Evolutionary conservation across 2,113 vertebrate genomes (phyloP).

Genomic region (Echinops telfairi): DNA sequence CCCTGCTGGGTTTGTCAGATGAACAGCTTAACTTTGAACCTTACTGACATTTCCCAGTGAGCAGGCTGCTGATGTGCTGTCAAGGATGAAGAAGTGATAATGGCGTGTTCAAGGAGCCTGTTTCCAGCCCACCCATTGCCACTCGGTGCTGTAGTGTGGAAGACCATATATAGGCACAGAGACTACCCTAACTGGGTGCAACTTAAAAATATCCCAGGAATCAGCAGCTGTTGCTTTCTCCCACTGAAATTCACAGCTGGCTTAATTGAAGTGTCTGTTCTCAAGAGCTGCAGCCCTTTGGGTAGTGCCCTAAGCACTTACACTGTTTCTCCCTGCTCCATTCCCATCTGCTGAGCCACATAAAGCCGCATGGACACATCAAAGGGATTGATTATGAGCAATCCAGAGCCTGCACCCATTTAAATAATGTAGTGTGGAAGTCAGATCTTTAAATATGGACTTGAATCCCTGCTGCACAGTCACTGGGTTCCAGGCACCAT

Average conservation of each 20-base stretch:
- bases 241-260: slow-evolving; percentile 69
- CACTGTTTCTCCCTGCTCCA: not conserved
- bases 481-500: not conserved
- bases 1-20: slow-evolving; percentile 21
- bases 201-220: slow-evolving; percentile 78
- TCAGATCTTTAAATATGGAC: slow-evolving; percentile 6
- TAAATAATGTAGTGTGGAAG: slow-evolving; percentile 17
- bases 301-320: not conserved
- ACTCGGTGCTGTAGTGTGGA: slow-evolving; percentile 39
- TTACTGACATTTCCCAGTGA: slow-evolving; percentile 51
- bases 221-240: slow-evolving; percentile 75
- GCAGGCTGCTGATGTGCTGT: not conserved
- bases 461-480: not conserved
- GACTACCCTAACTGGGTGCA: slow-evolving; percentile 63
- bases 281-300: slow-evolving; percentile 8
- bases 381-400: slow-evolving; percentile 10
- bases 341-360: slow-evolving; percentile 12
- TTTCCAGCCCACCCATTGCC: slow-evolving; percentile 66
- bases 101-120: slow-evolving; percentile 49
- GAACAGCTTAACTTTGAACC: slow-evolving; percentile 65
- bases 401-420: not conserved
- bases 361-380: not conserved
- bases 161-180: slow-evolving; percentile 78
- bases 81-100: slow-evolving; percentile 16
- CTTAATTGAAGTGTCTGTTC: slow-evolving; percentile 63